Conservation (phyloP, 2,113 vertebrate species). For the Macrotus californicus region DNA sequence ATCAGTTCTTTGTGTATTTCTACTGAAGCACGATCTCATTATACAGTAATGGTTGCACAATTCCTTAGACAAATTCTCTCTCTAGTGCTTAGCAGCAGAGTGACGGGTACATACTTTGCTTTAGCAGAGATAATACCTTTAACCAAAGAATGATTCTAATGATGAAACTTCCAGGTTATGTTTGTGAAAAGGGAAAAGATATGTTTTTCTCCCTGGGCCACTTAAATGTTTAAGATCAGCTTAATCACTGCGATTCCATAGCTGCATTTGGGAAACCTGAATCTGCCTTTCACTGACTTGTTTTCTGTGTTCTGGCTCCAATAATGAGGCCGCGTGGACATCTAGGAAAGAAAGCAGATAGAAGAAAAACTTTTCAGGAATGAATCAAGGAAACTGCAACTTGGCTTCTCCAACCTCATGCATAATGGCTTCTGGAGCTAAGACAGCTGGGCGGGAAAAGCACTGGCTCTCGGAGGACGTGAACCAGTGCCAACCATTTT, state of each 20-base stretch:
- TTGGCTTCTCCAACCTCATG: background rate
- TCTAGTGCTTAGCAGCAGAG: background rate
- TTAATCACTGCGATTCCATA: background rate
- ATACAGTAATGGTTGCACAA: background rate
- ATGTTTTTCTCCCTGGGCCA: background rate
- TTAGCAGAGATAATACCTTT: background rate
- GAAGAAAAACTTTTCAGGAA: background rate
- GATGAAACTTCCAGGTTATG: background rate
- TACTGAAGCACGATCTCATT: background rate
- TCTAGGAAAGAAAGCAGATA: slow-evolving; percentile 6
- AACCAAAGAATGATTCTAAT: background rate
- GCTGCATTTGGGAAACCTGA: background rate
- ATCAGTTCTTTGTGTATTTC: background rate
- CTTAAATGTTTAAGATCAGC: background rate
- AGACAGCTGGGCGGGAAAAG: slow-evolving; percentile 1
- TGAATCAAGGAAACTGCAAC: background rate
- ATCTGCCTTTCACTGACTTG: background rate
- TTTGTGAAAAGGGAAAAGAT: background rate
- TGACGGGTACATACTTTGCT: background rate
- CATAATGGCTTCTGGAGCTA: background rate
- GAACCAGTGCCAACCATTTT: background rate
- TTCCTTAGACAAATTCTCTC: background rate
- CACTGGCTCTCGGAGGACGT: background rate
- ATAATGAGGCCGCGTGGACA: background rate
- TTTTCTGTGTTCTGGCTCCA: background rate